phyloP scores from a whole-genome alignment of 2,888 invertebrate species.

The Lysandra bellargus region DNA sequence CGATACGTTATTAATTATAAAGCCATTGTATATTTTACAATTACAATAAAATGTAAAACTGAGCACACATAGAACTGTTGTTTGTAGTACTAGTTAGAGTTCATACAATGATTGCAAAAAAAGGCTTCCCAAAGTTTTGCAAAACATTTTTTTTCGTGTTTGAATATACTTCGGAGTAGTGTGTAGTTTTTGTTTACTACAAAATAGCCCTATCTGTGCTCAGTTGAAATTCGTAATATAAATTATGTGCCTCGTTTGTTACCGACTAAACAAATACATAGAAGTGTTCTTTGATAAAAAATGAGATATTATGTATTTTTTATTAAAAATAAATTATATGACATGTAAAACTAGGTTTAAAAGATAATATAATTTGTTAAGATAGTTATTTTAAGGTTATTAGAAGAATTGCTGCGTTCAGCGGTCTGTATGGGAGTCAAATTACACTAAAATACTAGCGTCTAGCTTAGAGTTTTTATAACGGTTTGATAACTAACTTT shows the following conservation, averaged over 20 bases:
- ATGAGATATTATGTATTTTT: slow-evolving; percentile 77
- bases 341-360: slow-evolving; percentile 73
- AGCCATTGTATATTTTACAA: slow-evolving; percentile 37
- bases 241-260: slow-evolving; percentile 74
- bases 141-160: not conserved
- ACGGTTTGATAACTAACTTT: slow-evolving; percentile 21
- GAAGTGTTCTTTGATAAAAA: slow-evolving; percentile 76
- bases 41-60: slow-evolving; percentile 29
- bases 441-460: slow-evolving; percentile 29
- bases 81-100: not conserved
- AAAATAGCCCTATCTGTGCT: slow-evolving; percentile 20
- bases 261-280: slow-evolving; percentile 71
- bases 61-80: slow-evolving; percentile 21
- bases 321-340: slow-evolving; percentile 71
- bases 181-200: not conserved
- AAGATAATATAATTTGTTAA: slow-evolving; percentile 77
- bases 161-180: not conserved
- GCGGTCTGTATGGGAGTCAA: slow-evolving; percentile 40
- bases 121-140: not conserved
- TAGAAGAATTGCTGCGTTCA: slow-evolving; percentile 50
- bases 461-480: slow-evolving; percentile 27
- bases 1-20: slow-evolving; percentile 37
- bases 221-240: slow-evolving; percentile 47
- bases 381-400: slow-evolving; percentile 65
- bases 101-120: not conserved